Conservation (phyloP, 2,113 vertebrate genomes). For the Sialia sialis region DNA sequence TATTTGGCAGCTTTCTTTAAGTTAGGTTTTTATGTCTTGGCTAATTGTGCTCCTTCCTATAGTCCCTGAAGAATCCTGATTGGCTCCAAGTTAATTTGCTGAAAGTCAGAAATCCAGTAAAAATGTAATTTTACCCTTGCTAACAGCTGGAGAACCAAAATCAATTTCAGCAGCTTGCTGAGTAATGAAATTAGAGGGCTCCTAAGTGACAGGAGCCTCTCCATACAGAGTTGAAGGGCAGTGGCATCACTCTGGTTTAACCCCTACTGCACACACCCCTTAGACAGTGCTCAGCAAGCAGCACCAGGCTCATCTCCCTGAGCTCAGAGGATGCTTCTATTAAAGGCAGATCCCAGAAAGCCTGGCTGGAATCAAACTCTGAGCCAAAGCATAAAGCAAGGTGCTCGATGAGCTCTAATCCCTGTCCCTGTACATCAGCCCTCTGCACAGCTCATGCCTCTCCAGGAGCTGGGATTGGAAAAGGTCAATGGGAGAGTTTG, state of each 20-base stretch:
- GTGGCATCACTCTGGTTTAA: neutral
- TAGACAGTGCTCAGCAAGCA: neutral
- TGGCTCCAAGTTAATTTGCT: constrained; percentile 29
- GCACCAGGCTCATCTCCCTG: neutral
- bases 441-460: neutral
- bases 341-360: neutral
- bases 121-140: constrained; percentile 48
- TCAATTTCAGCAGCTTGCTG: constrained; percentile 44
- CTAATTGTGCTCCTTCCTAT: neutral
- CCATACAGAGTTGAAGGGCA: neutral
- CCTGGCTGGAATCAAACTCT: neutral
- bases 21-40: neutral
- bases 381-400: neutral
- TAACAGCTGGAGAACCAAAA: constrained; percentile 59
- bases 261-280: neutral
- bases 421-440: neutral
- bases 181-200: constrained; percentile 49
- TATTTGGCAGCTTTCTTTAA: neutral
- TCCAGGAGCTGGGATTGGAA: neutral
- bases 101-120: constrained; percentile 47
- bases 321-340: neutral
- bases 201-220: neutral
- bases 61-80: neutral
- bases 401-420: accelerated
- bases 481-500: neutral